These are phyloP conservation scores for Varroa destructor DNA, from an alignment of 1,140 invertebrate genomes.

Conservation along the genomic window DNA sequence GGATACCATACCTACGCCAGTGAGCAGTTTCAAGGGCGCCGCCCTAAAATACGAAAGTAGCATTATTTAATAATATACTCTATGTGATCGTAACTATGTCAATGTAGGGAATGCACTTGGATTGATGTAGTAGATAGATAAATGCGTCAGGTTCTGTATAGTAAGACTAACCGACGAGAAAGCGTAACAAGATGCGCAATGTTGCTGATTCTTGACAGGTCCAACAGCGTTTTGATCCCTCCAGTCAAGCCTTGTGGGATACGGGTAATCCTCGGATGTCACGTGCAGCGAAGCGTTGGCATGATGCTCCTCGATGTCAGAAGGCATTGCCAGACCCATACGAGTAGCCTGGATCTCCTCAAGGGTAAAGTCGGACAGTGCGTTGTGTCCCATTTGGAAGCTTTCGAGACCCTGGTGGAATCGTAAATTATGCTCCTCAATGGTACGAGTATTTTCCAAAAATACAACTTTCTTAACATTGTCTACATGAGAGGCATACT, in stretches of 20 bases:
- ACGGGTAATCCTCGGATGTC: not conserved
- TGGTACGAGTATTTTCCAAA: not conserved
- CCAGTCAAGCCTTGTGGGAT: slow-evolving; percentile 41
- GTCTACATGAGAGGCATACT: not conserved
- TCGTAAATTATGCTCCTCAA: slow-evolving; percentile 7
- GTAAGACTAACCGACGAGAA: slow-evolving; percentile 33
- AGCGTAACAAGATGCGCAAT: slow-evolving; percentile 40
- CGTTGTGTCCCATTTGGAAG: slow-evolving; percentile 20
- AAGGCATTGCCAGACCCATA: slow-evolving; percentile 7
- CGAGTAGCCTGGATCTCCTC: slow-evolving; percentile 20
- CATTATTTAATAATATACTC: not conserved
- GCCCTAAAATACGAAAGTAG: not conserved
- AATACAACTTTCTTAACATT: not conserved
- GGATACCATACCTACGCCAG: not conserved
- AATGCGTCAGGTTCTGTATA: not conserved
- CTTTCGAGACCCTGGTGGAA: slow-evolving; percentile 20
- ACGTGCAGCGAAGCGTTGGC: slow-evolving; percentile 15
- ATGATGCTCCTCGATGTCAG: not conserved
- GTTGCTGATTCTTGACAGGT: slow-evolving; percentile 43
- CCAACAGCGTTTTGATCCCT: slow-evolving; percentile 42
- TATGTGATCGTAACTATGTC: too few relatives aligned
- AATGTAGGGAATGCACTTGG: too few relatives aligned
- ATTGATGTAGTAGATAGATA: too few relatives aligned
- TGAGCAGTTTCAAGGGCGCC: slow-evolving; percentile 18
- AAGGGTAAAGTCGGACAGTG: slow-evolving; percentile 2